Evolutionary conservation across 2,888 invertebrate genomes (phyloP), one percentile per base, ranked within the genome.

Genomic region (Balanococcus diminutus): DNA sequence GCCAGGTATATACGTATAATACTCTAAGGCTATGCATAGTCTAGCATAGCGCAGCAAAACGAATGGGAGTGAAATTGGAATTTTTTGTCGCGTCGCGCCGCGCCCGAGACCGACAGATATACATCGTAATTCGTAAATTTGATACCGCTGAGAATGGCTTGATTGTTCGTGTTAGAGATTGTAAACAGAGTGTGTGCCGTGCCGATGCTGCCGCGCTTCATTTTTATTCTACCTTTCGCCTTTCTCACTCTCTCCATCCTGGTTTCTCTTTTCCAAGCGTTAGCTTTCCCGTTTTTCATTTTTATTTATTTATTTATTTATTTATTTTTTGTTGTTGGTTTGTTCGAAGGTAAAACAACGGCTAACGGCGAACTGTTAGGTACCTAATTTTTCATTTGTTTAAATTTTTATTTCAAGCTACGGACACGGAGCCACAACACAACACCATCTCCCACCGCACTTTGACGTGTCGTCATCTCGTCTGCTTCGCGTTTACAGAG

Each of bases 71-170:
- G 14, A 11, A 42, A 42, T 61, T 25, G 14, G 42, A 42, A 42
- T 61, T 25, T 61, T 25, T 61, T 25, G 25, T 61, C 8, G n/a
- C 67, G 67, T 19, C 19, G 56, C 56, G 56, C 22, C 56, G 28
- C 25, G 9, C 61, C 46, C 61, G 25, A 25, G 16, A 16, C 16
- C 2, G 3, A 32, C 19, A 31, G 28, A 5, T 72, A 32, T 19
- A 8, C n/a, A 61, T 22, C 8, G 36, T 61, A 22, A 16, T 28
- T 72, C 32, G 72, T 72, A 72, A 72, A 72, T 72, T 72, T 72
- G 72, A 72, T 72, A 72, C 72, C 32, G 72, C 32, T 31, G 72
- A 72, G 72, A 72, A 72, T 72, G 72, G 72, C 31, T 72, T 32
- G 72, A 72, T 72, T 32, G 31, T 72, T 72, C 72, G 72, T 72